Evolutionary conservation across 2,113 vertebrate genomes (phyloP).

Genomic region (Pan troglodytes): DNA sequence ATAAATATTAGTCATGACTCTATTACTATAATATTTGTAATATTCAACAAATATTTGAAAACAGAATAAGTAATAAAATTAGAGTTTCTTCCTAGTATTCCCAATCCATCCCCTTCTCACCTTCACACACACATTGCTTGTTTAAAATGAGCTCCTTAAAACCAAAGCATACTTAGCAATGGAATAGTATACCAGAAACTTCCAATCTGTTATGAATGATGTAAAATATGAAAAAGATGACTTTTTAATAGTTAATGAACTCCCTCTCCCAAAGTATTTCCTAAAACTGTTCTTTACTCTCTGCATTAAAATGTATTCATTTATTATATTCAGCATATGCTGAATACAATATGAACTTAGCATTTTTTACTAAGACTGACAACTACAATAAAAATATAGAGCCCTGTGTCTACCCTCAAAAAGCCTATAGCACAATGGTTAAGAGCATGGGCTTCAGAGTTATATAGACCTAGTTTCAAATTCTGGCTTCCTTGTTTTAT

Average conservation of each 20-base stretch:
- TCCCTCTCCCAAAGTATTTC: not conserved
- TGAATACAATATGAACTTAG: not conserved
- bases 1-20: not conserved
- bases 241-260: not conserved
- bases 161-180: not conserved
- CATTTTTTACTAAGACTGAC: not conserved
- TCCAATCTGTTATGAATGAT: not conserved
- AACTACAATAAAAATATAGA: not conserved
- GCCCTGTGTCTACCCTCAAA: not conserved
- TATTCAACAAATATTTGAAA: not conserved
- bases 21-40: not conserved
- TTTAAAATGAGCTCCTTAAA: constrained; percentile 12
- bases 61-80: not conserved
- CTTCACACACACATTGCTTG: not conserved
- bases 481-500: not conserved
- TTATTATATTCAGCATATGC: not conserved
- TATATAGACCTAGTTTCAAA: not conserved
- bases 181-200: not conserved
- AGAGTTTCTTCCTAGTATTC: not conserved
- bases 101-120: not conserved
- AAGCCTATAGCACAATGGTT: not conserved
- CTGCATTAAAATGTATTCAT: constrained; percentile 44
- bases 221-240: not conserved
- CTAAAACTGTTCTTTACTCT: not conserved
- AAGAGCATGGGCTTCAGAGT: not conserved